Conservation (phyloP, 2,888 invertebrate genomes). For the Desoria tigrina region DNA sequence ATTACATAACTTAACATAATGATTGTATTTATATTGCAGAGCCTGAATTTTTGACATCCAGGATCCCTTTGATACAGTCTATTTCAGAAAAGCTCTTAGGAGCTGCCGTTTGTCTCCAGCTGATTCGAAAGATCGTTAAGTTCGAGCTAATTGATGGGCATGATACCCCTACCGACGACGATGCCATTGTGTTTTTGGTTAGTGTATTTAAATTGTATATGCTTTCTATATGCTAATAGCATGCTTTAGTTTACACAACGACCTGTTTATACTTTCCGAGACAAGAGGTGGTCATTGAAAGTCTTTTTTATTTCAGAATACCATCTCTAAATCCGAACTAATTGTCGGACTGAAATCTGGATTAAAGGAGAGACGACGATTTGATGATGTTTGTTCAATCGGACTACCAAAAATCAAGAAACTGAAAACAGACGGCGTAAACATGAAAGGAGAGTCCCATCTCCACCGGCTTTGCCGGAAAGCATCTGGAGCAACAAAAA, state of each 20-base stretch:
- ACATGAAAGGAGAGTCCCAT: conserved; percentile 10
- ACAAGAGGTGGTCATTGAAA: too few species aligned
- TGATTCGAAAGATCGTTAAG: background rate
- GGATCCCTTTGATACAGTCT: background rate
- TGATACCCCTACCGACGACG: background rate
- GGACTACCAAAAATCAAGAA: background rate
- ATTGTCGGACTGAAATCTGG: conserved; percentile 6
- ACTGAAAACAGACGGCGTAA: background rate
- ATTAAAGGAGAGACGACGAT: background rate
- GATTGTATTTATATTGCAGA: too few species aligned
- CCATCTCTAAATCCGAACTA: conserved; percentile 2
- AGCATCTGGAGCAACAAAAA: too few species aligned
- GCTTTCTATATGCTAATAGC: too few species aligned
- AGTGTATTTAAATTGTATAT: background rate
- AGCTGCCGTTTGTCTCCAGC: background rate
- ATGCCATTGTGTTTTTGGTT: background rate
- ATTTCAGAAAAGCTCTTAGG: background rate
- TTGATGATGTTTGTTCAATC: background rate
- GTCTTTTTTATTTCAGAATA: background rate
- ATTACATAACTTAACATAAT: too few species aligned
- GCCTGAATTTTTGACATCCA: background rate
- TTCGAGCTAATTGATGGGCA: background rate
- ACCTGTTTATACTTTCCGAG: too few species aligned
- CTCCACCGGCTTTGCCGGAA: conserved; percentile 10
- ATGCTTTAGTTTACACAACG: too few species aligned